Evolutionary conservation across 2,797 vertebrate species (phyloP), one percentile per base, ranked within the genome.

Genomic region (Buphagus erythrorhynchus): DNA sequence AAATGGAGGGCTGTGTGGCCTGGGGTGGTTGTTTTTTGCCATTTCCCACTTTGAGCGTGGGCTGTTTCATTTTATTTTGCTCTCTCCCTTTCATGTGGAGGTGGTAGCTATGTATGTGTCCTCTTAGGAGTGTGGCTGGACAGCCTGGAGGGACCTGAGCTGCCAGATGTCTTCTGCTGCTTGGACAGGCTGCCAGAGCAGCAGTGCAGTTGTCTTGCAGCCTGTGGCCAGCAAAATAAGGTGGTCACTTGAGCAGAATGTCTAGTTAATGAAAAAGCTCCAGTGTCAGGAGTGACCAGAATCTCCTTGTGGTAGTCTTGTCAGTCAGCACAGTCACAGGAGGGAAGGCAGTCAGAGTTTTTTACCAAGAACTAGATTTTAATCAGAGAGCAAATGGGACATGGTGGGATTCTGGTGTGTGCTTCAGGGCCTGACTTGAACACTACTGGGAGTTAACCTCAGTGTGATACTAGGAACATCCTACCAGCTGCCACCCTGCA

Each of bases 41-140:
- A 0, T 16, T 1, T 0, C 9, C 16, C 0, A 0, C 46, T 72
- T 51, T 51, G 31, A 14, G 8, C 5, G 11, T 35, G 57, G 19
- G 24, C 38, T 65, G 16, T 74, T n/a, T n/a, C n/a, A n/a, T n/a
- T n/a, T n/a, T n/a, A n/a, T n/a, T n/a, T n/a, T n/a, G n/a, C n/a
- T n/a, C 16, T 59, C 25, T 57, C 9, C 81, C 20, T 54, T 22
- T 67, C 38, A 31, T 1, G 3, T 4, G 10, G 46, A 57, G 33
- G 17, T 76, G 19, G 38, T 31, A 80, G 38, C 35, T 49, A 3
- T 62, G 35, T 46, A 26, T 46, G 26, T 65, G 58, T 72, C 33
- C 36, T 58, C n/a, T 58, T 16, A 65, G 38, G 51, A 45, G 46
- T 36, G 61, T 1, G 1, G 4, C 5, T 86, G 61, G 36, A 14